Conservation (phyloP, 2,888 invertebrate species). For the Eudemis profundana region DNA sequence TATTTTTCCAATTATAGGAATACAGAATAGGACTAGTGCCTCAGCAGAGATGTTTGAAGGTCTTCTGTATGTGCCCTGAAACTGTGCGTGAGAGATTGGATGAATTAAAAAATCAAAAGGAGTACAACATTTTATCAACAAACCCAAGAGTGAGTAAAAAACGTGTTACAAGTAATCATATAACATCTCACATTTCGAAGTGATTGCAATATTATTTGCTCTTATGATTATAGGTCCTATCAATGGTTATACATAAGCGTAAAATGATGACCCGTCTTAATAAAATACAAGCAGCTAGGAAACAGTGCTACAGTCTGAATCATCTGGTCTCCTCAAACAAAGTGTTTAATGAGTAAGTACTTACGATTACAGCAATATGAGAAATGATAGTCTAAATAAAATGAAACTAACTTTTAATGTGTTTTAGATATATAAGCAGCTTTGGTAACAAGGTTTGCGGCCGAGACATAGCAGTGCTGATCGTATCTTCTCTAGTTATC, state of each 20-base stretch:
- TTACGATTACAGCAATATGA: background rate
- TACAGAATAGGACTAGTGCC: conserved; percentile 84
- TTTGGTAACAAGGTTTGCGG: conserved; percentile 82
- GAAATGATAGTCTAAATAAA: too few species aligned
- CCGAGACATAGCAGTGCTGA: conserved; percentile 68
- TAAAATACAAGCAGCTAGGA: conserved; percentile 70
- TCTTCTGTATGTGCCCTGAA: conserved; percentile 85
- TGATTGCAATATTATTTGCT: conserved; percentile 12
- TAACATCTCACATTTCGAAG: background rate
- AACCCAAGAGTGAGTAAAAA: conserved; percentile 83
- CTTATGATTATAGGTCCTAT: conserved; percentile 61
- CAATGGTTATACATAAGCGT: conserved; percentile 72
- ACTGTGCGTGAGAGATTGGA: conserved; percentile 85
- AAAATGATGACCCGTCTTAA: conserved; percentile 70
- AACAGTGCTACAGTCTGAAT: conserved; percentile 77
- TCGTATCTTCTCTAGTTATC: conserved; percentile 61
- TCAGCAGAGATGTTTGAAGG: conserved; percentile 80
- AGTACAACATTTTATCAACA: conserved; percentile 85
- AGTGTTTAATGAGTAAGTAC: conserved; percentile 74
- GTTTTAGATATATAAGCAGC: conserved; percentile 82
- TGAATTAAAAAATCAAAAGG: conserved; percentile 83
- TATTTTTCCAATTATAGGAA: conserved; percentile 65
- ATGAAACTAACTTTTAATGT: conserved; percentile 47
- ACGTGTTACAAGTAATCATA: conserved; percentile 15
- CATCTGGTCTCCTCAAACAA: conserved; percentile 69